Base-by-base conservation (phyloP, 2,113 vertebrate genomes). In the Boulengeromyrus knoepffleri region DNA sequence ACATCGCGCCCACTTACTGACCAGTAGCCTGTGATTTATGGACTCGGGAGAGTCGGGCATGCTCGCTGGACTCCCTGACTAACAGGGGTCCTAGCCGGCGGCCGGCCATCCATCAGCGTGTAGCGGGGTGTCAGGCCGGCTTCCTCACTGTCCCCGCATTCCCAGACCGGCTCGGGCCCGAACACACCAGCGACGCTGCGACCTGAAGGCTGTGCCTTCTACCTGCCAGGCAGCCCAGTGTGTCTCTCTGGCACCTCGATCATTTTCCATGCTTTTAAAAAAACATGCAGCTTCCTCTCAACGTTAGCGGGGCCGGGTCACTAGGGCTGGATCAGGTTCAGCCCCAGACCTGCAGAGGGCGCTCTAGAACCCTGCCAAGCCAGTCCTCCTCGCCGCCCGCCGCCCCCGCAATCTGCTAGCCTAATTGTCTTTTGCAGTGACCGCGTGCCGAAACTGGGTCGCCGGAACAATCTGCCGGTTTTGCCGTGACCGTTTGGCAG, bases 81-180 rank as follows among this genome's bases (percentile, higher is more conserved):
- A 93, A 93, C 92, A 90, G 92, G 92, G 89, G 90, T 90, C 85
- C 87, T 89, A 88, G 93, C 93, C 93, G 66, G 80, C 24, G 90
- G 92, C 92, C 46, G 88, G 77, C 91, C 90, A 93, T 92, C 93
- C 91, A 93, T 94, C 92, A 94, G 89, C 62, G 91, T 92, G 92
- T 91, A 94, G 89, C 36, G 74, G 90, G 80, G 89, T 90, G 90
- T 93, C 91, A 93, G 91, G 90, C 91, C 92, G 92, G 93, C 92
- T 93, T 92, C 93, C 90, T 19, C 62, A 13, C 62, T 13, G 62
- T 45, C 89, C 88, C 87, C 88, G 90, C 84, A 89, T 74, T 90
- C 88, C 88, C 87, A 91, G 31, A 7, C 56, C 56, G 7, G 90
- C 62, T 87, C 52, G 46, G 47, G 46, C 86, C 90, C 66, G 86